Evolutionary conservation across 35 echinoderm and acorn worm genomes (phyloP), one percentile per base, ranked within the genome.

Genomic region (Heliocidaris tuberculata): DNA sequence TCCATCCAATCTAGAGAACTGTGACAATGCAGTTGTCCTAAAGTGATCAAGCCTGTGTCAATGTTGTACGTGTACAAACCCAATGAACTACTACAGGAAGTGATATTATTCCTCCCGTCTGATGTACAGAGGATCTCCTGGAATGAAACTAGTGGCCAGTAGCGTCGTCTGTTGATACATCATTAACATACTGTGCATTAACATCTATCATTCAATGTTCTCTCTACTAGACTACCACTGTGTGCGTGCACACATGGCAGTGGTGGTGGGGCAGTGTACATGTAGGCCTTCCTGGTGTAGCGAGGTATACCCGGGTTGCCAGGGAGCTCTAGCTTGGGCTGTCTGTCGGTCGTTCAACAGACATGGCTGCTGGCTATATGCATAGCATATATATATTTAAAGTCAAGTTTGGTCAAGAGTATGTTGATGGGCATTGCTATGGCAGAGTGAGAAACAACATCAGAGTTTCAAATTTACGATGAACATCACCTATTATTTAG

Each of bases 241-340:
- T 19, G 65, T 78, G 27, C 65, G 27, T 78, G 65, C 65, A 78
- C 65, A 78, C 65, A 78, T 21, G 60, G 15, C 6, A 27, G 65
- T 60, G 2, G 59, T 60, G 59, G 59, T 15, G 21, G 19, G 21
- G 65, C 3, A 27, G 65, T 78, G 65, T 78, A n/a, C 65, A 7
- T 78, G 65, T 78, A 78, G 65, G 65, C 65, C 65, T 78, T 78
- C 65, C 65, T 78, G 65, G 21, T 78, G 65, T 78, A 78, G n/a
- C 65, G 27, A 78, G 35, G 35, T 78, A 78, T 78, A 78, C 65
- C 65, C 27, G 65, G 65, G 65, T 78, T 78, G 65, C 65, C 65
- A 78, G 65, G 65, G 65, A 78, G 65, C 27, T 78, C 17, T 78
- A 24, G 65, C 65, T 78, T 78, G 65, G 65, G 21, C 65, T 24